Evolutionary conservation across 2,888 invertebrate genomes (phyloP), one percentile per base, ranked within the genome.

Genomic region (Silvanus unidentatus): DNA sequence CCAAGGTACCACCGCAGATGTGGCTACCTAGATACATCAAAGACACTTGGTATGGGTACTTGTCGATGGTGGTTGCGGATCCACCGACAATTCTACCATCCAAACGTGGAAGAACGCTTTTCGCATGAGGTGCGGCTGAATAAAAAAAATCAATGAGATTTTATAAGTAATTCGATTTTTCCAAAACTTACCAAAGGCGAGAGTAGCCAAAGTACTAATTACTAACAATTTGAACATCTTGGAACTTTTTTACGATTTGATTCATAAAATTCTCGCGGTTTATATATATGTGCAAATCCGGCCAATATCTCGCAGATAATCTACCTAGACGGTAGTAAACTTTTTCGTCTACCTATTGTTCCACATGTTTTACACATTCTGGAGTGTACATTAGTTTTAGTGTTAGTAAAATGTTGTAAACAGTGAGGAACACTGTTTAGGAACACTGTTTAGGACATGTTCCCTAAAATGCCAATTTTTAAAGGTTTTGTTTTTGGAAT

Each of bases 371-470:
- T 27, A 16, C 27, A 36, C 40, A 14, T 39, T 47, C 39, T 34
- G 39, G 45, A 15, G 64, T 66, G 60, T 78, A 78, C 51, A 81
- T 73, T 16, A 81, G 66, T 39, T 76, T 74, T 44, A 80, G 69
- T 3, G 80, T 80, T 50, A 82, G 68, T 42, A 80, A 64, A 54
- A 81, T 75, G 65, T 82, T 82, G 68, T 77, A 85, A 34, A 83
- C 62, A 16, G 84, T 80, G 49, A 88, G 73, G 28, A 80, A 75
- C 42, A 84, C 64, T 50, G 83, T 74, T 59, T 83, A 80, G 58
- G 85, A 68, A 68, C 81, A 83, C 84, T 85, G 83, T 65, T 81
- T 77, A 57, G 82, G 81, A 60, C 83, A 77, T 71, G 73, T 72
- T 61, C 63, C 60, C 69, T 69, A 48, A 11, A 60, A 59, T n/a